Conservation (phyloP, 2,888 invertebrate species). For the Tuta absoluta region DNA sequence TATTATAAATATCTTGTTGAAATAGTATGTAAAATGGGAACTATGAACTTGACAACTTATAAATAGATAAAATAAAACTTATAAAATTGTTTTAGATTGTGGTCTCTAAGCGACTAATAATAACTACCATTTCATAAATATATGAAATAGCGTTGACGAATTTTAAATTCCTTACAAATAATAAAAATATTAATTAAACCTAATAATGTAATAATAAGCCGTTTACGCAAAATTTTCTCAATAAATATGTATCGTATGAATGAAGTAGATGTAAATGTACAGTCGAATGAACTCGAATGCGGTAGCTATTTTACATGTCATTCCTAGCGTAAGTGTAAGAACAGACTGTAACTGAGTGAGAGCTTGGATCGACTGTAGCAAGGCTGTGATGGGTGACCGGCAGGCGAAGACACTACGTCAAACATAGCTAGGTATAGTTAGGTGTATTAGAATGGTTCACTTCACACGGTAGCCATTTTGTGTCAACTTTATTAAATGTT, state of each 20-base stretch:
- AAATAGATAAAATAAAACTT: background rate
- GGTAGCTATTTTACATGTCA: slow-evolving; percentile 63
- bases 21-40: slow-evolving; percentile 15
- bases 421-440: slow-evolving; percentile 50
- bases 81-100: background rate
- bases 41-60: background rate
- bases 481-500: slow-evolving; percentile 41
- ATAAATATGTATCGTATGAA: slow-evolving; percentile 1
- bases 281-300: slow-evolving; percentile 33
- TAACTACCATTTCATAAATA: slow-evolving; percentile 19
- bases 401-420: slow-evolving; percentile 39
- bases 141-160: slow-evolving; percentile 22
- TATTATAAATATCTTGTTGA: background rate
- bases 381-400: slow-evolving; percentile 71
- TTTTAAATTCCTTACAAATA: slow-evolving; percentile 12
- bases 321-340: slow-evolving; percentile 62
- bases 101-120: background rate
- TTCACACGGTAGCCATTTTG: slow-evolving; percentile 42
- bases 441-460: slow-evolving; percentile 40
- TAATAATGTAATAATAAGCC: slow-evolving; percentile 4
- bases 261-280: slow-evolving; percentile 25
- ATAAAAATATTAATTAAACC: background rate
- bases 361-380: slow-evolving; percentile 73
- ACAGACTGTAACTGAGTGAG: slow-evolving; percentile 69
- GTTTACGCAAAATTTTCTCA: background rate